phyloP scores from a whole-genome alignment of 2,113 vertebrate species.

The Heteronetta atricapilla region DNA sequence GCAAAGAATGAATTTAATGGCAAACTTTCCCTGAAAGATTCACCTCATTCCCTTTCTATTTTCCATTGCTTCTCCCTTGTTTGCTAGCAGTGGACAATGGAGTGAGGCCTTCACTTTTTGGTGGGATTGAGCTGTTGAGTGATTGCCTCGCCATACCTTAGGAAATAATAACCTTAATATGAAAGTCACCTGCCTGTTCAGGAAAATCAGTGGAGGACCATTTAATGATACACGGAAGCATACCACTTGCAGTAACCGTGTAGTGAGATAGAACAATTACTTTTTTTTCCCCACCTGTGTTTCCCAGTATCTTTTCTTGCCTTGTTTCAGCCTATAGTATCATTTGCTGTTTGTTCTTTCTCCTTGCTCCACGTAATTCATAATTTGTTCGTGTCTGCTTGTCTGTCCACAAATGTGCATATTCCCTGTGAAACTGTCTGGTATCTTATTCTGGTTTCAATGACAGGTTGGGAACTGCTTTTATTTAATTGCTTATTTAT shows the following conservation, averaged over 20 bases:
- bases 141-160: neutral
- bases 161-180: neutral
- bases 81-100: neutral
- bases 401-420: neutral
- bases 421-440: neutral
- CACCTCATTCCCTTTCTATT: neutral
- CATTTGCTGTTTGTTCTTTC: neutral
- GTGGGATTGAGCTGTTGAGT: neutral
- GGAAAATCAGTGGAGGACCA: neutral
- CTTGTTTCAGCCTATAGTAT: neutral
- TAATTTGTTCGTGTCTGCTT: neutral
- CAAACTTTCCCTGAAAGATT: neutral
- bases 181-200: neutral
- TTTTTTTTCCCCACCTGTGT: neutral
- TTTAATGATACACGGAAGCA: neutral
- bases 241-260: neutral
- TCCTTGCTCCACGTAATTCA: neutral
- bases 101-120: neutral
- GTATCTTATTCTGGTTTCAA: conserved; percentile 22
- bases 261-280: neutral
- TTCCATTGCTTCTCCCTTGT: neutral
- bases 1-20: neutral
- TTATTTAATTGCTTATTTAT: conserved; percentile 49
- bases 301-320: neutral
- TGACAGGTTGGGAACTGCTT: conserved; percentile 7